Evolutionary conservation across 1,140 invertebrate species (phyloP).

Genomic region (Pentalonia nigronervosa): DNA sequence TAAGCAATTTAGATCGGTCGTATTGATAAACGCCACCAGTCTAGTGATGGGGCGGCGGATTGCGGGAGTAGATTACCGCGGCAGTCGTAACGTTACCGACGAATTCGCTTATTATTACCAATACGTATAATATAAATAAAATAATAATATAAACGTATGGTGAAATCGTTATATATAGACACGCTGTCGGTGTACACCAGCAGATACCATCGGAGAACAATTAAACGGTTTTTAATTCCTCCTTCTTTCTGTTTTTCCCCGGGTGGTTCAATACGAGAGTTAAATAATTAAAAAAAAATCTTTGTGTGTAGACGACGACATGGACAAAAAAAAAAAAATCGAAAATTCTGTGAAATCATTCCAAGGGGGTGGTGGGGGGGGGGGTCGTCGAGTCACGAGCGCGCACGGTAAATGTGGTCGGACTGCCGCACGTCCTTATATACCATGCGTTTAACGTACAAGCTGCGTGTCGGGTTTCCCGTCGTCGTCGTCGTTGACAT

Average conservation of each 20-base stretch:
- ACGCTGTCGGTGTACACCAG: too few species aligned
- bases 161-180: not conserved
- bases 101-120: not conserved
- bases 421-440: conserved; percentile 9
- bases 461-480: conserved; percentile 28
- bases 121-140: not conserved
- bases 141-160: not conserved
- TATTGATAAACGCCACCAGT: not conserved
- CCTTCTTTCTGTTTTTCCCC: not conserved
- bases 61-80: not conserved
- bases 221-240: not conserved
- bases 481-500: too few species aligned
- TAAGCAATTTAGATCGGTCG: conserved; percentile 2
- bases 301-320: not conserved
- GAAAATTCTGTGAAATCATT: not conserved
- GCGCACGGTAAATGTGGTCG: not conserved
- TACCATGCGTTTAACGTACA: not conserved
- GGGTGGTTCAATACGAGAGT: not conserved
- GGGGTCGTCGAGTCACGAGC: not conserved
- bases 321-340: not conserved
- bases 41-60: not conserved
- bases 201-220: not conserved
- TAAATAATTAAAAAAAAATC: conserved; percentile 22
- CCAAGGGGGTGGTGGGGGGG: too few species aligned
- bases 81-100: not conserved